These are phyloP conservation scores for Halcyon senegalensis DNA, from an alignment of 2,113 vertebrate species.

Conservation along the genomic window DNA sequence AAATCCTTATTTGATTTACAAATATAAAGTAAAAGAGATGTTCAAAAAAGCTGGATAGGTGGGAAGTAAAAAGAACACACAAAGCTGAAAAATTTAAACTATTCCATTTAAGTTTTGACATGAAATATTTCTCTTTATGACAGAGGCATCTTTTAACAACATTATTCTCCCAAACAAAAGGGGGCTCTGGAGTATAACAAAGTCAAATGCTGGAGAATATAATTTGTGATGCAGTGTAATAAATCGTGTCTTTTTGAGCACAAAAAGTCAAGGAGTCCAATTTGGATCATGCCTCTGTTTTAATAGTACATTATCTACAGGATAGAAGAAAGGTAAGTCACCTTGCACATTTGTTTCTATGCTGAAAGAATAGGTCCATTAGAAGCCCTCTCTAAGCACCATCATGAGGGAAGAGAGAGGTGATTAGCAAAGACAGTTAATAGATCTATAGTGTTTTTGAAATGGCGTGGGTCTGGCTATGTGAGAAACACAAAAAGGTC, in stretches of 20 bases:
- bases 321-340: not conserved
- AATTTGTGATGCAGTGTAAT: not conserved
- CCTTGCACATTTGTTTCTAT: not conserved
- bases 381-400: not conserved
- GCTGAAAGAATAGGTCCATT: not conserved
- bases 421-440: not conserved
- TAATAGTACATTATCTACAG: not conserved
- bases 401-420: not conserved
- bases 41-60: not conserved
- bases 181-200: not conserved
- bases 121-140: not conserved
- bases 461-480: not conserved
- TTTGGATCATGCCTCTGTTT: not conserved
- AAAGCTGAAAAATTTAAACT: not conserved
- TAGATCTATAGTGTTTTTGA: not conserved
- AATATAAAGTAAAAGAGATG: not conserved
- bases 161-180: not conserved
- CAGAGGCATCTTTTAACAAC: not conserved
- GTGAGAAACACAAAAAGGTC: not conserved
- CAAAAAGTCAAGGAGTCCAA: not conserved
- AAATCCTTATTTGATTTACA: not conserved
- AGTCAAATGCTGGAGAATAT: not conserved
- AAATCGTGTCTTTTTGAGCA: fast-evolving
- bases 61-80: not conserved
- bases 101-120: not conserved